Base-by-base conservation (phyloP, 2,797 vertebrate species). In the Ispidina lecontei region DNA sequence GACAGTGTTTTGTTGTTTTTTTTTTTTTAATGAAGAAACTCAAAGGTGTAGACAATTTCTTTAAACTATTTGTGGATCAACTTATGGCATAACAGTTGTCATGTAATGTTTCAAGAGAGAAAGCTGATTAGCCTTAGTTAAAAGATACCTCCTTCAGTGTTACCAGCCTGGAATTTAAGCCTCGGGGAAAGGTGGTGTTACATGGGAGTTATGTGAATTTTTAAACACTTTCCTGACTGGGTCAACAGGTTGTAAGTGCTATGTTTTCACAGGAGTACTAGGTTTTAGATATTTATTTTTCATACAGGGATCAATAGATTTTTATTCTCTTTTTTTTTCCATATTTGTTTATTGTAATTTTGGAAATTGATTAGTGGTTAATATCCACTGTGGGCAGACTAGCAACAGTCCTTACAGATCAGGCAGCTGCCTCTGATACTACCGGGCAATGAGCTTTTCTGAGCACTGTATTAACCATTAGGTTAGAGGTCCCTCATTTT, bases 281-380 rank as follows among this genome's bases (percentile, higher is more conserved):
- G 60, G 64, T 37, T 78, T 84, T 84, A 55, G 72, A 7, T 55
- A 84, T 87, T 95, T 96, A 83, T 95, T 94, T 92, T 91, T 85
- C 75, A 71, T 60, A 29, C 39, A 54, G 56, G 18, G 25, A 63
- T 69, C 60, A 1, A 5, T 3, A 69, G n/a, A 25, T 29, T 72
- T 69, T 69, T 77, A 29, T 86, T 80, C 21, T 83, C 14, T 28
- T 71, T n/a, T 49, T 82, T 56, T 70, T 41, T 25, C 37, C 12
- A 7, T 65, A 70, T 70, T 37, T 73, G 75, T 78, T 94, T 93
- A 19, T 85, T 90, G 74, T 87, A 16, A 28, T 92, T 92, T 56
- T 87, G 54, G 87, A 58, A 82, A 69, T 63, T 25, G 39, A 85
- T 92, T 79, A 85, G 67, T 35, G 9, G 29, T 70, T 89, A 87